Evolutionary conservation across 2,797 vertebrate species (phyloP), one percentile per base, ranked within the genome.

Genomic region (Crypturellus tataupa): DNA sequence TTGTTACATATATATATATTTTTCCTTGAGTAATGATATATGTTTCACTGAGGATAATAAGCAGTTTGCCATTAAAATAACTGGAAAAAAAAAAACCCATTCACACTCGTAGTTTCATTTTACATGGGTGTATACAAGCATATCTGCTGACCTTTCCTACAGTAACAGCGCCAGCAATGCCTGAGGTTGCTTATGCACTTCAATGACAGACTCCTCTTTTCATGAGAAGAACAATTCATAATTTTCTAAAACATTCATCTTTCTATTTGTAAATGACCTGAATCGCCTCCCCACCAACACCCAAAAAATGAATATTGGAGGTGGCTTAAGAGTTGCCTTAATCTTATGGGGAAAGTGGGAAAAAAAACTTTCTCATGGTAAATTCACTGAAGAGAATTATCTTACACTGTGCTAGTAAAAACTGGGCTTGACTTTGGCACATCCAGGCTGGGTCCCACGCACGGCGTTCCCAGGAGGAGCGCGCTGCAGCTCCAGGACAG

Each of bases 391-490:
- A 69, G n/a, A 6, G 59, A 6, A 92, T 12, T n/a, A 47, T 37
- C 17, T 60, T 67, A 25, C 23, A 24, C 3, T 39, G 10, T 1
- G 1, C 19, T 60, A 56, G 20, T 69, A 64, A 81, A 89, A 90
- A 76, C 11, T 42, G 70, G 35, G 12, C 8, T 76, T 2, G 0
- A 16, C 76, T 84, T 86, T 46, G 39, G 37, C 31, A 18, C 51
- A 46, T 70, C 2, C 0, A 12, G 18, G 11, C 68, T 53, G 29
- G 33, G n/a, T n/a, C 65, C 16, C 5, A 37, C 0, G 5, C 33
- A 21, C 0, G 3, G 12, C 31, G 11, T 5, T 85, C 39, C 33
- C 3, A 1, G 70, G 25, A 31, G 23, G 25, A 46, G 31, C 21
- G 10, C 19, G 24, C 24, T 46, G 49, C 56, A 56, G n/a, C 47